These are phyloP conservation scores for Sprattus sprattus DNA, from an alignment of 2,113 vertebrate species.

Conservation along the genomic window DNA sequence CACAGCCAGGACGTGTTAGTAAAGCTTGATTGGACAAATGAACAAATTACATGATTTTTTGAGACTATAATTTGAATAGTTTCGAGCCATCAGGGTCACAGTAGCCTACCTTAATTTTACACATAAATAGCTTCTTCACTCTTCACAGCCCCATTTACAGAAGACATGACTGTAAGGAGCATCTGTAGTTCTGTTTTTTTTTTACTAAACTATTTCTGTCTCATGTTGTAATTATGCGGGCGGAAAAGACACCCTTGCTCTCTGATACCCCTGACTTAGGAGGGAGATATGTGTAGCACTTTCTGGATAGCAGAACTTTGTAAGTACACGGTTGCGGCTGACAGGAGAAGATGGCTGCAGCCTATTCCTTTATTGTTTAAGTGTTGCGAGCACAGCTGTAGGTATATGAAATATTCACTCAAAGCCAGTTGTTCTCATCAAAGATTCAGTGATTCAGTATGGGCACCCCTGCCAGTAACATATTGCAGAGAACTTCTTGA, in stretches of 20 bases:
- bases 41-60: not conserved
- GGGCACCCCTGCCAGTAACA: not conserved
- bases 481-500: not conserved
- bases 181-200: no score
- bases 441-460: not conserved
- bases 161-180: not conserved
- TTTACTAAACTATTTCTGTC: not conserved
- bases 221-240: not conserved
- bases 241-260: not conserved
- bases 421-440: slow-evolving; percentile 19
- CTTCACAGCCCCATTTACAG: not conserved
- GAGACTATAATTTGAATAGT: no score
- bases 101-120: no score
- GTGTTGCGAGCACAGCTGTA: not conserved
- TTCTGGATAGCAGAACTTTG: not conserved
- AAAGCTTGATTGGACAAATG: not conserved
- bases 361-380: slow-evolving; percentile 10
- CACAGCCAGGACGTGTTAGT: not conserved
- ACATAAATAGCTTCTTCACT: not conserved
- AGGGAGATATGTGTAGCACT: not conserved
- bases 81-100: no score
- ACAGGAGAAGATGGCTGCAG: not conserved
- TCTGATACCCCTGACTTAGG: not conserved
- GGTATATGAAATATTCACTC: slow-evolving; percentile 15
- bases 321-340: not conserved